Base-by-base conservation (phyloP, 2,888 invertebrate genomes). In the Phymatocera aterrima region DNA sequence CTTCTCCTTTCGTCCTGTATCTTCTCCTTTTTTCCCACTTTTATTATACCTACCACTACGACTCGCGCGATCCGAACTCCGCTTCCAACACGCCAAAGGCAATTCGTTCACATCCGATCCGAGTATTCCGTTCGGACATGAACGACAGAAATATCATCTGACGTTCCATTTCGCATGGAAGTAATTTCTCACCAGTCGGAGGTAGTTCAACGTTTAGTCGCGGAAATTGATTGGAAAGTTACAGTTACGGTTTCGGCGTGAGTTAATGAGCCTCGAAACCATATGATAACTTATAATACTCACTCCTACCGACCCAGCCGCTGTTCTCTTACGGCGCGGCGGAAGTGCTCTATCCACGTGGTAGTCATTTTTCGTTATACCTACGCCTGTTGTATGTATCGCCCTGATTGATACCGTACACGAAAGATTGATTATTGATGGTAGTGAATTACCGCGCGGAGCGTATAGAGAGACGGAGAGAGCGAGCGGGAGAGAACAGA, bases 341-440 rank as follows among this genome's bases (percentile, higher is more conserved):
- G 43, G 43, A 43, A 43, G 43, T 37, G 61, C 3, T 18, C 61
- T 12, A 10, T 34, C 12, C 1, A 57, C 24, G 2, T 46, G 1
- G 43, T 43, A 18, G 1, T 64, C 12, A 3, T 46, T 46, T 43
- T 40, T 46, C 12, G n/a, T n/a, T n/a, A n/a, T n/a, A n/a, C n/a
- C n/a, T n/a, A n/a, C n/a, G n/a, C n/a, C n/a, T n/a, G n/a, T 15
- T 60, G 1, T 60, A 28, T 12, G 28, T 28, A 2, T 24, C 6
- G 24, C 3, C 24, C 18, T 68, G 68, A 68, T 68, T 43, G 48
- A 72, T 72, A 51, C 72, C 72, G 10, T 48, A 3, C 18, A 6
- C 72, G 31, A 72, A 21, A 18, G 51, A 72, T 72, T 72, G 72
- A 72, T 72, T 72, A 72, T 72, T 72, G 72, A 72, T 72, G 72